Conservation (phyloP, 2,113 vertebrate genomes). For the Phylloscopus trochiloides region DNA sequence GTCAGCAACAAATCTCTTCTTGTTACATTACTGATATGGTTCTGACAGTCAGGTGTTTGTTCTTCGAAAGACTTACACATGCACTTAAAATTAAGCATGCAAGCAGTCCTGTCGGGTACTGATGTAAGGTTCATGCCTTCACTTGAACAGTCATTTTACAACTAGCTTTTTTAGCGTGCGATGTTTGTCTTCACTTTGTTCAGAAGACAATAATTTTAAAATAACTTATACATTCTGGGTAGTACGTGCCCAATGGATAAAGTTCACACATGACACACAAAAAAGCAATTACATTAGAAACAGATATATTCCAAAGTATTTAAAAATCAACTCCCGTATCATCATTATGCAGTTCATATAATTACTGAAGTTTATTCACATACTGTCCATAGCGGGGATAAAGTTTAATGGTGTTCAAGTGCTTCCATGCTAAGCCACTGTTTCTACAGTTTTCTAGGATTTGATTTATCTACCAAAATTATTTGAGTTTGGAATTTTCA, state of each 20-base stretch:
- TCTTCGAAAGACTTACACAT: background rate
- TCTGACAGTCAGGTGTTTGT: background rate
- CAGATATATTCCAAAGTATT: background rate
- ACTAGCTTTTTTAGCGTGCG: background rate
- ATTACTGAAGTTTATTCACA: background rate
- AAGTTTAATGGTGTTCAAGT: background rate
- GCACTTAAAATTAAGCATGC: slow-evolving; percentile 2
- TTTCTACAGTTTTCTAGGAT: background rate
- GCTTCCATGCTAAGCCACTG: background rate
- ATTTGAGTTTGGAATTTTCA: background rate
- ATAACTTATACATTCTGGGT: background rate
- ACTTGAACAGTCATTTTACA: background rate
- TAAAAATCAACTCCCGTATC: background rate
- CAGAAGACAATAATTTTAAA: background rate
- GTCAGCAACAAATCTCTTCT: background rate
- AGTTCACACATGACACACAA: background rate
- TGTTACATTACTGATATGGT: background rate
- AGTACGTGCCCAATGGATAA: background rate
- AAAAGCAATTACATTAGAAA: background rate
- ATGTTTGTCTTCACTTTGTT: background rate
- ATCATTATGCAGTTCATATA: background rate
- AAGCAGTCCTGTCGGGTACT: background rate
- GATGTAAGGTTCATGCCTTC: background rate
- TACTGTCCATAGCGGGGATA: background rate
- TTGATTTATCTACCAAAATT: background rate